Base-by-base conservation (phyloP, 2,113 vertebrate genomes). In the Ophiodon elongatus region DNA sequence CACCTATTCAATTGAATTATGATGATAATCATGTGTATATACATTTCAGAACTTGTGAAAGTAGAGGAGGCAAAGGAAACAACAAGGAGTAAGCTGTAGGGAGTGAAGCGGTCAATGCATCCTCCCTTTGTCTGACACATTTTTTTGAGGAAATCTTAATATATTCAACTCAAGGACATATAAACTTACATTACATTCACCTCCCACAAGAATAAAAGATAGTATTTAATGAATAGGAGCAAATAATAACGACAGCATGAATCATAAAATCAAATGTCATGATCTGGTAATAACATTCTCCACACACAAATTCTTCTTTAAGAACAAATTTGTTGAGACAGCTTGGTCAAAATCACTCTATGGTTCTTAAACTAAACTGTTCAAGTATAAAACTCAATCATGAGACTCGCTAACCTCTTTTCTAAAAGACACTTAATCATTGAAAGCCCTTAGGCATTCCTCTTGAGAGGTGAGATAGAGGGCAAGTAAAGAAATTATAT, bases 71-170 rank as follows among this genome's bases (percentile, higher is more conserved):
- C 64, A 62, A 70, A 76, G 82, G 77, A 88, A 89, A 87, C 47
- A 73, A 79, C 43, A 65, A 63, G 19, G 66, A 59, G 25, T 59
- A 41, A 50, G 39, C 37, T 37, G 4, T 33, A 21, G 60, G 50
- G 35, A 85, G 69, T 72, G n/a, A 68, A 59, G 25, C 80, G 69
- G 68, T 75, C 72, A 84, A 35, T 63, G 73, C 65, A 93, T 94
- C 92, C 91, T 92, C 81, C 67, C 85, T 91, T 94, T 93, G 91
- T 94, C 66, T 79, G 33, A 39, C 25, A 27, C 45, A n/a, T n/a
- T 57, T 62, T 45, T 78, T 41, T 9, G 15, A 39, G 60, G 76
- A 87, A 87, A 79, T 89, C 60, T 52, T 54, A 54, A 81, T 52
- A 60, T 79, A 73, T 54, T 82, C 39, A 65, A 3, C 17, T 50